Conservation (phyloP, 2,113 vertebrate species). For the Dicerorhinus sumatrensis region DNA sequence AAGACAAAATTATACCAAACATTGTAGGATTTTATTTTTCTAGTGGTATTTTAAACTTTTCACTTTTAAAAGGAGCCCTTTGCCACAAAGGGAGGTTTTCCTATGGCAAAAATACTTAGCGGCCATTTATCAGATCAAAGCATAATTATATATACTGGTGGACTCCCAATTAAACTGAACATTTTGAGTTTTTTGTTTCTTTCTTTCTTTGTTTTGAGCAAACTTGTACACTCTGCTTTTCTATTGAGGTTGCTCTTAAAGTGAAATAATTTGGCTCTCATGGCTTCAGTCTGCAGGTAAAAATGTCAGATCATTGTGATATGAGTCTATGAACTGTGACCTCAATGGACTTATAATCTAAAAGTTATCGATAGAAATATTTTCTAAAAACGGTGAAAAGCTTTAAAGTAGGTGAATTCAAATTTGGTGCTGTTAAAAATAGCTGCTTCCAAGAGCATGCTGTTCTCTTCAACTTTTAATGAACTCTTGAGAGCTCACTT, state of each 20-base stretch:
- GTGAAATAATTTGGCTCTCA: slow-evolving; percentile 2
- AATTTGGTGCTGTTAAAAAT: slow-evolving; percentile 78
- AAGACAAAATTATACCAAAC: neutral
- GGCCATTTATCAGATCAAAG: neutral
- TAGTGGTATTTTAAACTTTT: slow-evolving; percentile 5
- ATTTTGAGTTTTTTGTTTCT: neutral
- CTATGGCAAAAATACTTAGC: neutral
- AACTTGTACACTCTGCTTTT: neutral
- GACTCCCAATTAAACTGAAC: neutral
- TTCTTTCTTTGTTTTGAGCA: slow-evolving; percentile 4
- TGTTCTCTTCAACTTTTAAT: slow-evolving; percentile 81
- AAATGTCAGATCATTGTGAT: neutral
- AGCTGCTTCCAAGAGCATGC: slow-evolving; percentile 74
- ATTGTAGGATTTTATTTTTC: slow-evolving; percentile 18
- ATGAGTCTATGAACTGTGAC: neutral
- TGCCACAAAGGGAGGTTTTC: neutral
- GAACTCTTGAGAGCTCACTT: slow-evolving; percentile 81
- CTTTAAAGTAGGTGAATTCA: slow-evolving; percentile 80
- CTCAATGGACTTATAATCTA: slow-evolving; percentile 42
- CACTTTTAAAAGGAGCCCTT: neutral
- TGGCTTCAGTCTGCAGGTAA: neutral
- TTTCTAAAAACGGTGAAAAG: slow-evolving; percentile 72
- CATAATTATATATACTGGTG: neutral
- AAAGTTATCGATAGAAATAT: slow-evolving; percentile 71
- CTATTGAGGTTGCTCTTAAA: neutral